Evolutionary conservation across 2,113 vertebrate species (phyloP).

Genomic region (Hassar affinis): DNA sequence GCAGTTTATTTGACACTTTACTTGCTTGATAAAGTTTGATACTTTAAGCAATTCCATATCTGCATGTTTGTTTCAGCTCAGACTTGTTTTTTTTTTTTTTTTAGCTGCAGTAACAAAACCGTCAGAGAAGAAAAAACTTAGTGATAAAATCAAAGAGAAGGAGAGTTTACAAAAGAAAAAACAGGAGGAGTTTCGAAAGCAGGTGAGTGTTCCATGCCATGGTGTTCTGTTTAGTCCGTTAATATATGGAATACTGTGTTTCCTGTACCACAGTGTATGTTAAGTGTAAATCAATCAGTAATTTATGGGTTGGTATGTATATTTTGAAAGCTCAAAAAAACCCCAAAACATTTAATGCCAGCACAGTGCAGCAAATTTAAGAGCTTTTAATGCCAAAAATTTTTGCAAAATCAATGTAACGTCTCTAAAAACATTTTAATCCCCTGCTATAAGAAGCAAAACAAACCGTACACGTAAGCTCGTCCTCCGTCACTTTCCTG

Average conservation of each 20-base stretch:
- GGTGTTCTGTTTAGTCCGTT: neutral
- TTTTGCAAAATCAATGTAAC: too few species aligned
- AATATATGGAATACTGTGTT: neutral
- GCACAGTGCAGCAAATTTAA: too few species aligned
- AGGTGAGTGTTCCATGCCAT: slow-evolving; percentile 64
- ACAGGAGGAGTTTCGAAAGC: slow-evolving; percentile 80
- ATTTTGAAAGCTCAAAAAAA: too few species aligned
- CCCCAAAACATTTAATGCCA: too few species aligned
- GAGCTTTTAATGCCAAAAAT: too few species aligned
- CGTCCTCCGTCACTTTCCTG: too few species aligned
- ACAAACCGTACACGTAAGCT: too few species aligned
- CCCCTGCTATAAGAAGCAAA: too few species aligned
- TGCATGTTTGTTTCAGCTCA: neutral
- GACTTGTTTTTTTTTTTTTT: neutral
- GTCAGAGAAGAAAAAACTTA: slow-evolving; percentile 94
- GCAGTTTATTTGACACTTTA: neutral
- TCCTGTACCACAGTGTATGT: neutral
- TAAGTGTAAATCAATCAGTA: too few species aligned
- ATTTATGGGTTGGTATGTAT: too few species aligned
- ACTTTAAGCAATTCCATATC: neutral
- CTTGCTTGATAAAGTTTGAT: too few species aligned
- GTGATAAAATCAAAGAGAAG: slow-evolving; percentile 95
- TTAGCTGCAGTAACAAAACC: slow-evolving; percentile 78
- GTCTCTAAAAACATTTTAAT: too few species aligned
- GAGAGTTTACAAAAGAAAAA: slow-evolving; percentile 87